Base-by-base conservation (phyloP, 2,888 invertebrate species). In the Phalera bucephala region DNA sequence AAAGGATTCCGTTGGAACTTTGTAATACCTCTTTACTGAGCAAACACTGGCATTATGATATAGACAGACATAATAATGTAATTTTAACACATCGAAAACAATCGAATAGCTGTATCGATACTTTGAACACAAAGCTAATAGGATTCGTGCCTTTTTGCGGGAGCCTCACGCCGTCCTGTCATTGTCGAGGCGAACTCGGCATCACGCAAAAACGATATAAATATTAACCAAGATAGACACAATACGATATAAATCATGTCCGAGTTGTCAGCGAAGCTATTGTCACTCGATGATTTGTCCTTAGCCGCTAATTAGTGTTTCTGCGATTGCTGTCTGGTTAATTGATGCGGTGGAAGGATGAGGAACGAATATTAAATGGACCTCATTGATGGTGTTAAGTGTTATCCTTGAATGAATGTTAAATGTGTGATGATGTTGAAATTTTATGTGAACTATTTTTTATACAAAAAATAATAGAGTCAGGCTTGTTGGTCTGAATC, bases 271-370 rank as follows among this genome's bases (percentile, higher is more conserved):
- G 8, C 12, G 25, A 17, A 2, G 25, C 25, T 25, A 11, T 27
- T 27, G 14, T 27, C 14, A 9, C 8, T 12, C 12, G 27, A 9
- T 5, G 14, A 27, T 27, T 27, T 13, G 26, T 12, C 26, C 38
- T 40, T 44, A 36, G 37, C 44, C 45, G 52, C 41, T 42, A 44
- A 48, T 43, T 44, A 36, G 45, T n/a, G n/a, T 48, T 39, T 44
- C 33, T 27, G 21, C 29, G 35, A 25, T 3, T 12, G 25, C 3
- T 21, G n/a, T n/a, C n/a, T 21, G 2, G 3, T 21, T 20, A 20
- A 20, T 20, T 6, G n/a, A 20, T 6, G 7, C 20, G 21, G 5
- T 8, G 9, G n/a, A 3, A 9, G n/a, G 4, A 21, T 9, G 21
- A 6, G 2, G n/a, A n/a, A 9, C 3, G 21, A 21, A 21, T 21